Percentiles rank a stretch among this genome's conserved stretches.
These are phyloP conservation scores for Ochropleura leucogaster DNA, from an alignment of 2,888 invertebrate genomes.

Conservation along the genomic window DNA sequence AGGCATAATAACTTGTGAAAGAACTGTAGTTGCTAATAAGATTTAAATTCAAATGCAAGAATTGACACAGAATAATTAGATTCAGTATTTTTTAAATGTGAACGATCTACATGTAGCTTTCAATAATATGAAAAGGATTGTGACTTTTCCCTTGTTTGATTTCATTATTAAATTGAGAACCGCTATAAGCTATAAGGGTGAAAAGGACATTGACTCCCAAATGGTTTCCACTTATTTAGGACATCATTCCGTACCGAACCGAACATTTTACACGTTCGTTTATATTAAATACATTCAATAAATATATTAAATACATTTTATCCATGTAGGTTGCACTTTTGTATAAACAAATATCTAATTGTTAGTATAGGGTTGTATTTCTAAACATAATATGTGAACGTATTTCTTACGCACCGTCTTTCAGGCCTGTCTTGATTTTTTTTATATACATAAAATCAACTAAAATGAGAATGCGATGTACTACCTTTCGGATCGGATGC, in stretches of 20 bases:
- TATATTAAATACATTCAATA: too few species aligned
- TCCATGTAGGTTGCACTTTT: too few species aligned
- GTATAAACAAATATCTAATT: too few species aligned
- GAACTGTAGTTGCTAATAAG: too few species aligned
- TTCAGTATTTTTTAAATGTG: not conserved
- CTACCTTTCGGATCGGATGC: too few species aligned
- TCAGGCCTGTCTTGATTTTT: not conserved
- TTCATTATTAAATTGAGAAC: conserved; percentile 8
- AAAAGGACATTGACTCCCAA: not conserved
- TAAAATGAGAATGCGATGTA: not conserved
- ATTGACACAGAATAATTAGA: not conserved
- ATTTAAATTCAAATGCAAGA: too few species aligned
- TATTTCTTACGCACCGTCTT: not conserved
- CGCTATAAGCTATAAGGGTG: not conserved
- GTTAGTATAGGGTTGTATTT: not conserved
- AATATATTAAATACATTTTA: too few species aligned
- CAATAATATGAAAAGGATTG: conserved; percentile 5
- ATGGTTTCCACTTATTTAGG: not conserved
- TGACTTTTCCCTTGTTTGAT: conserved; percentile 6
- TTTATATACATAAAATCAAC: not conserved
- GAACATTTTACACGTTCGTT: too few species aligned
- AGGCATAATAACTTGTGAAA: too few species aligned
- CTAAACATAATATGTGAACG: not conserved
- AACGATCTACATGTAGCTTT: conserved; percentile 4
- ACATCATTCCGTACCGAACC: too few species aligned